Evolutionary conservation across 2,113 vertebrate genomes (phyloP).

Genomic region (Pao palembangensis): DNA sequence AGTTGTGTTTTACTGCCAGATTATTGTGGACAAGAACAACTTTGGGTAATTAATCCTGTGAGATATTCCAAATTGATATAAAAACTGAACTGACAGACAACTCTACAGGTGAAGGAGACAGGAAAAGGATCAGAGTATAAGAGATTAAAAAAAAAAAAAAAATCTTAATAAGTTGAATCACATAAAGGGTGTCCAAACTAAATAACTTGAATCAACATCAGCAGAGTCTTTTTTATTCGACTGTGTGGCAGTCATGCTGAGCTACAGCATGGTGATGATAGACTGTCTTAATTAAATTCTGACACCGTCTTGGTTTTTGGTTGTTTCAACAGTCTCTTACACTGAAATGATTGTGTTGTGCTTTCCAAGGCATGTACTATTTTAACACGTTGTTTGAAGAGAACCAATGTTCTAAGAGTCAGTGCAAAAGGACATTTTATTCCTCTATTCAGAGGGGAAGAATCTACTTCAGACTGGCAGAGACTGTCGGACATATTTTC

Average conservation of each 20-base stretch:
- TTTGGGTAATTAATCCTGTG: slow-evolving; percentile 54
- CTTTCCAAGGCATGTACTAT: slow-evolving; percentile 12
- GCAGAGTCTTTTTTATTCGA: slow-evolving; percentile 57
- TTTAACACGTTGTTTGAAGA: slow-evolving; percentile 36
- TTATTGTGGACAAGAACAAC: slow-evolving; percentile 60
- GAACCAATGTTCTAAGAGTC: neutral
- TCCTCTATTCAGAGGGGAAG: slow-evolving; percentile 24
- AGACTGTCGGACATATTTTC: slow-evolving; percentile 56
- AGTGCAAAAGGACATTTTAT: slow-evolving; percentile 12
- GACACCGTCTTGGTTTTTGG: slow-evolving; percentile 32
- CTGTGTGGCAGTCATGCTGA: slow-evolving; percentile 29
- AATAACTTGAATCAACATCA: slow-evolving; percentile 55
- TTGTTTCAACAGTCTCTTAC: slow-evolving; percentile 48
- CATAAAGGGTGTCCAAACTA: slow-evolving; percentile 30
- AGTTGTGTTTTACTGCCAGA: slow-evolving; percentile 60
- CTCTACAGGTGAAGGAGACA: slow-evolving; percentile 21
- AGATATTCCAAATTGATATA: slow-evolving; percentile 36
- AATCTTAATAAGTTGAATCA: slow-evolving; percentile 19
- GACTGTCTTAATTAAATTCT: slow-evolving; percentile 51
- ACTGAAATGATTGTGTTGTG: slow-evolving; percentile 23
- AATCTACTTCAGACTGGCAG: slow-evolving; percentile 49
- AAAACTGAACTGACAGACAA: slow-evolving; percentile 31
- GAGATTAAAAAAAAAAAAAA: slow-evolving; percentile 3
- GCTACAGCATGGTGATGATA: slow-evolving; percentile 38
- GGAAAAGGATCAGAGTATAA: slow-evolving; percentile 5